phyloP scores from a whole-genome alignment of 2,888 invertebrate species.

The Oscheius sp. region DNA sequence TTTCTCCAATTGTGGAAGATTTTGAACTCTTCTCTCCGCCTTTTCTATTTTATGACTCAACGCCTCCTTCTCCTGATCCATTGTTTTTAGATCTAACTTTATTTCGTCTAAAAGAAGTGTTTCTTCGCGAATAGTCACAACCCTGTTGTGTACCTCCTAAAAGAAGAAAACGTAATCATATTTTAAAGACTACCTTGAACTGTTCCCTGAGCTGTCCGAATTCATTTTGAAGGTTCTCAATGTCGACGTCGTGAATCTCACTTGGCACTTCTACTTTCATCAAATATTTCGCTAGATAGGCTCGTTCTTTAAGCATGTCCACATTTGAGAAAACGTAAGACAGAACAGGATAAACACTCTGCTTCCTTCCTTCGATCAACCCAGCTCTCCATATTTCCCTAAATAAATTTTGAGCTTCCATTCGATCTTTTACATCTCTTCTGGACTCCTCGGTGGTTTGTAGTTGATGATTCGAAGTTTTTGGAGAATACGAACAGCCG shows the following conservation, averaged over 20 bases:
- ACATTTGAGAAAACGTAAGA: slow-evolving; percentile 83
- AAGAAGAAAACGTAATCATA: not conserved
- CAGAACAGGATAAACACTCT: slow-evolving; percentile 81
- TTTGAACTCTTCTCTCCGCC: slow-evolving; percentile 69
- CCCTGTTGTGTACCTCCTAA: slow-evolving; percentile 59
- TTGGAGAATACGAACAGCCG: slow-evolving; percentile 79
- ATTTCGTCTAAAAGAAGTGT: slow-evolving; percentile 82
- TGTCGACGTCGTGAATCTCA: slow-evolving; percentile 78
- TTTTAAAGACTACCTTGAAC: slow-evolving; percentile 77
- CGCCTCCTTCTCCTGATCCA: slow-evolving; percentile 79
- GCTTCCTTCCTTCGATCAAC: slow-evolving; percentile 80
- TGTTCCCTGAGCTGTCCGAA: slow-evolving; percentile 82
- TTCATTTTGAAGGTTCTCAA: slow-evolving; percentile 78
- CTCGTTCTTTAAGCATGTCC: slow-evolving; percentile 82
- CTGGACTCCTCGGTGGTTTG: slow-evolving; percentile 76
- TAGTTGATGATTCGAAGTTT: slow-evolving; percentile 83
- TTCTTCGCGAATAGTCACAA: slow-evolving; percentile 67
- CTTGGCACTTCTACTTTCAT: slow-evolving; percentile 56
- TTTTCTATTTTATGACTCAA: slow-evolving; percentile 77
- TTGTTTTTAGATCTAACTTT: slow-evolving; percentile 80
- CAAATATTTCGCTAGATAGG: slow-evolving; percentile 81
- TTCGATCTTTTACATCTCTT: slow-evolving; percentile 64
- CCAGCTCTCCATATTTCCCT: slow-evolving; percentile 77
- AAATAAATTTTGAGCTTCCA: slow-evolving; percentile 1
- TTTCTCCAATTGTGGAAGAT: slow-evolving; percentile 60